Conservation (phyloP, 2,797 vertebrate species). For the Buceros bicornis region DNA sequence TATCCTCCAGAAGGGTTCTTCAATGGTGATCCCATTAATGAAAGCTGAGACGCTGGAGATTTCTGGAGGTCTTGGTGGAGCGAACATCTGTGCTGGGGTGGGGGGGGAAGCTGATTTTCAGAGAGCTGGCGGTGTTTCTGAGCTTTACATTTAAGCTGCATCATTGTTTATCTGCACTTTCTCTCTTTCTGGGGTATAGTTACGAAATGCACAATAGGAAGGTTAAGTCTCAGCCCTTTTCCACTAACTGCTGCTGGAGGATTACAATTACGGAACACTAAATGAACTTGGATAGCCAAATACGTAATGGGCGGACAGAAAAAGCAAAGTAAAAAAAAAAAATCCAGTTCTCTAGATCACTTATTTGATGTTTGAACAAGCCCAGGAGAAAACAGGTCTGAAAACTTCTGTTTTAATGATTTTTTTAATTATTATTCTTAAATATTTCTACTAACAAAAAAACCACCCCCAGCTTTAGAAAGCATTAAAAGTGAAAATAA, state of each 20-base stretch:
- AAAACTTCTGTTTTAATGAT: neutral
- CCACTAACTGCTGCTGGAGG: neutral
- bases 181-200: neutral
- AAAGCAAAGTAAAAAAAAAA: neutral
- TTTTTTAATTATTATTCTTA: neutral
- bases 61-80: neutral
- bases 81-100: neutral
- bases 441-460: neutral
- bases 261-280: neutral
- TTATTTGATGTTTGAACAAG: neutral
- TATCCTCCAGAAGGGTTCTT: neutral
- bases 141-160: neutral
- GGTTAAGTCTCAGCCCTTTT: neutral
- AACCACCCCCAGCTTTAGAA: neutral
- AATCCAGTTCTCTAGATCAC: fast-evolving
- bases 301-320: neutral
- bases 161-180: neutral
- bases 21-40: constrained; percentile 7
- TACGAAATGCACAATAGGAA: neutral
- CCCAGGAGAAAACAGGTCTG: neutral
- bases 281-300: neutral
- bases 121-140: no score
- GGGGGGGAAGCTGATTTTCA: neutral
- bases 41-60: neutral
- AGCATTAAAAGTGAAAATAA: neutral